Evolutionary conservation across 2,888 invertebrate species (phyloP).

Genomic region (Torymus texanus): DNA sequence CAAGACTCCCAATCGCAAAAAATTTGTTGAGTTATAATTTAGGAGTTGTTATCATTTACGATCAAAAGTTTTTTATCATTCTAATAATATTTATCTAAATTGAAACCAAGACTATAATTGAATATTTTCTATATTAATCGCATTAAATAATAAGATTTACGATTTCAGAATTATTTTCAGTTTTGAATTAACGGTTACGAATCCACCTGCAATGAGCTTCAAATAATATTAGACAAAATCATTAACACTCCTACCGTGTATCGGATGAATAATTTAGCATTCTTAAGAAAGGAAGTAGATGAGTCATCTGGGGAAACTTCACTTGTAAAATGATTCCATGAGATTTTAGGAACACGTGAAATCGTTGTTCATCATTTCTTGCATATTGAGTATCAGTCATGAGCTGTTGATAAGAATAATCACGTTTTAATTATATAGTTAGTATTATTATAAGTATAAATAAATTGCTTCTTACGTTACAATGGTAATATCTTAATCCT

Average conservation of each 20-base stretch:
- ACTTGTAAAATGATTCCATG: slow-evolving; percentile 52
- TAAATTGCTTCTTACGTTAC: no score
- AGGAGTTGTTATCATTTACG: no score
- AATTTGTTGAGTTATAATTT: no score
- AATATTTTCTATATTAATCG: no score
- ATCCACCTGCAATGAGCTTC: not conserved
- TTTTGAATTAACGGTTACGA: not conserved
- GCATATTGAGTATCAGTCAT: slow-evolving; percentile 6
- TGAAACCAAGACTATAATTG: no score
- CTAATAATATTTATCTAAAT: no score
- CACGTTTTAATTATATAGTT: no score
- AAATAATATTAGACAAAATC: slow-evolving; percentile 24
- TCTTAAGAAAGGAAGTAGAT: slow-evolving; percentile 45
- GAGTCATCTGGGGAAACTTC: slow-evolving; percentile 35
- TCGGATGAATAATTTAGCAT: slow-evolving; percentile 37
- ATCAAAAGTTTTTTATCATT: no score
- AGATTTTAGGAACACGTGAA: slow-evolving; percentile 30
- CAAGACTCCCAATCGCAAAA: no score
- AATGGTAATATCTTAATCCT: no score
- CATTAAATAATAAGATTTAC: no score
- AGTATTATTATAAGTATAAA: no score
- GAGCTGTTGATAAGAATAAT: not conserved
- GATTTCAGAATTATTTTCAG: not conserved
- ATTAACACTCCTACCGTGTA: slow-evolving; percentile 14
- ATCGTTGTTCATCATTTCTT: slow-evolving; percentile 21